These are phyloP conservation scores for Gymnoscopelus braueri DNA, from an alignment of 2,797 vertebrate genomes.

Conservation along the genomic window DNA sequence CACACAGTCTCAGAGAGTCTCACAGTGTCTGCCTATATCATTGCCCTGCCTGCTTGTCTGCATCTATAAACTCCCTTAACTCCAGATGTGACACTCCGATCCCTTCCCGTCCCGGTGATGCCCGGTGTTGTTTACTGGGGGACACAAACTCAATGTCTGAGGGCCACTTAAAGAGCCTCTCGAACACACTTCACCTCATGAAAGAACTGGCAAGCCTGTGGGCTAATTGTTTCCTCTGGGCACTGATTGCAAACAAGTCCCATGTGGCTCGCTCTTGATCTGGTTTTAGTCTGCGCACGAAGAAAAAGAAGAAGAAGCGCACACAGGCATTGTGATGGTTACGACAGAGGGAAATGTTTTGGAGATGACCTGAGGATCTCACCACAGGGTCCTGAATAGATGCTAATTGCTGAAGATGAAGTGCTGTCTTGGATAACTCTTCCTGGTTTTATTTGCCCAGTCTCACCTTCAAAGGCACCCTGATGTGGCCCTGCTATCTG, in stretches of 20 bases:
- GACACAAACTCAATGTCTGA: conserved; percentile 57
- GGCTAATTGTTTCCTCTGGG: conserved; percentile 71
- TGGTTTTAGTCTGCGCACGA: conserved; percentile 63
- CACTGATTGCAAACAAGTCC: conserved; percentile 69
- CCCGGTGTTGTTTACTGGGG: conserved; percentile 61
- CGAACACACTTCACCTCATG: conserved; percentile 53
- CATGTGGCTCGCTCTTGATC: conserved; percentile 64
- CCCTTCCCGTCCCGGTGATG: conserved; percentile 35
- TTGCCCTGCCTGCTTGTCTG: conserved; percentile 8
- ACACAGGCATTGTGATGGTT: conserved; percentile 49
- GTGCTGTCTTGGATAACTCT: conserved; percentile 39
- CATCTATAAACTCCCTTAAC: conserved; percentile 30
- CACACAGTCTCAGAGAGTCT: background rate
- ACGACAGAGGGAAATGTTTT: conserved; percentile 59
- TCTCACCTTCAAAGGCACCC: conserved; percentile 62
- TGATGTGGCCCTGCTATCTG: conserved; percentile 63
- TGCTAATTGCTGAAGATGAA: conserved; percentile 64
- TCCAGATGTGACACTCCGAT: conserved; percentile 59
- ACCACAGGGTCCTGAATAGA: conserved; percentile 63
- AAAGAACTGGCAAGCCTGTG: conserved; percentile 60
- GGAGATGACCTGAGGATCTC: conserved; percentile 56
- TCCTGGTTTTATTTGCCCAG: conserved; percentile 45
- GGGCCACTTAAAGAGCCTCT: conserved; percentile 55
- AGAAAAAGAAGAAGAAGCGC: conserved; percentile 56
- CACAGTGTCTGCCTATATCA: conserved; percentile 5